Evolutionary conservation across 2,797 vertebrate genomes (phyloP), one percentile per base, ranked within the genome.

Genomic region (Takifugu rubripes): DNA sequence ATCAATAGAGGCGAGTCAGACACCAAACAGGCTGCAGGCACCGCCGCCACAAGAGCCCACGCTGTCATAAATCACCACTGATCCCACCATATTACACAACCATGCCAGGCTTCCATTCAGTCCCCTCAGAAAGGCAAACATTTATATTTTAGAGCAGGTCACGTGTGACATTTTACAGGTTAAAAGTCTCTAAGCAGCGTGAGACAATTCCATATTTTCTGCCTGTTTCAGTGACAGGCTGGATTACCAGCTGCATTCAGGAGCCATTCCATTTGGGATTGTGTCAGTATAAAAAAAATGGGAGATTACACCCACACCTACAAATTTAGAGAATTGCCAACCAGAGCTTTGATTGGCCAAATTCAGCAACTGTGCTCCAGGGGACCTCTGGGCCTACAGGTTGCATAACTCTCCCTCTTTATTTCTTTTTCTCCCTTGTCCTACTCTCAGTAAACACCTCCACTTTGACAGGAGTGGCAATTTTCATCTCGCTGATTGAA

Each of bases 401-500:
- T 86, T 88, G 77, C 85, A 87, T 82, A 87, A 87, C 83, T 87
- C 83, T 86, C 78, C 68, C 82, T 86, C 61, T 56, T 61, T 77
- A 60, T 78, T 78, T 73, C 68, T 81, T 81, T 70, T 74, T 78
- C 76, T 67, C 71, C 56, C 80, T 74, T 79, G 79, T 86, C 78
- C 78, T 86, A 79, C 74, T 85, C 71, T 87, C 85, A 83, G 87
- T 89, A 87, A 89, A 91, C 89, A 89, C 84, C 88, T 90, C 84
- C 81, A 77, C 81, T 88, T 88, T 89, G 86, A 88, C 87, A 84
- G 64, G 76, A 87, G 87, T 87, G 86, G 86, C 84, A 90, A 90
- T 91, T 90, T 91, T 87, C 89, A 87, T 87, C 85, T 87, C 78
- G 72, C 86, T 90, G 90, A 90, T 89, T 90, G 88, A 90, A 90